A percentile compares a stretch with the other conserved stretches of the same genome.
Conservation (phyloP, 1,140 invertebrate genomes). For the Drosophila obscura region DNA sequence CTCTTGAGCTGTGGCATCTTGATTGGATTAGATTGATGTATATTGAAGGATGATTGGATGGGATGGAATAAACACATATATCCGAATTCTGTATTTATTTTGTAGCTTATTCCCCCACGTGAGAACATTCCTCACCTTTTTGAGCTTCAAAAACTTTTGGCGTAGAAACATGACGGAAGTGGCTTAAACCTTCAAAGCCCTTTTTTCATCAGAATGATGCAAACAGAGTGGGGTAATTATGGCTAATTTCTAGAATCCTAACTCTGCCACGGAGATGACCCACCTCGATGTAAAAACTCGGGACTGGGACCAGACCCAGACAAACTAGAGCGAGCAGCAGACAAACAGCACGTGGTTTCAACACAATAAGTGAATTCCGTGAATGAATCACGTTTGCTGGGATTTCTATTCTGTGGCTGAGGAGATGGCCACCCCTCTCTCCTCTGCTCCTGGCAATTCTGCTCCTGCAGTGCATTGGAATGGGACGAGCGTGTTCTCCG, state of each 20-base stretch:
- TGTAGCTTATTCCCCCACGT: not conserved
- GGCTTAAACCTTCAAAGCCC: not conserved
- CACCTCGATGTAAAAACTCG: not conserved
- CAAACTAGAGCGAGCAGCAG: conserved; percentile 23
- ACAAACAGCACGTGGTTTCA: conserved; percentile 22
- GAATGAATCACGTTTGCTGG: conserved; percentile 48
- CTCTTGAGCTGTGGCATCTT: conserved; percentile 22
- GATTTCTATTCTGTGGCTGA: conserved; percentile 10
- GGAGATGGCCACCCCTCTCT: conserved; percentile 12
- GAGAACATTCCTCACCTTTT: no score
- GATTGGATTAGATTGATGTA: conserved; percentile 35
- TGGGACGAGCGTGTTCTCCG: conserved; percentile 60
- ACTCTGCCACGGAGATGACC: conserved; percentile 20
- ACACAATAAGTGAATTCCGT: conserved; percentile 24
- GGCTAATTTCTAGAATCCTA: conserved; percentile 9
- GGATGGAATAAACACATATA: not conserved
- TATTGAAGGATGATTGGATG: conserved; percentile 27
- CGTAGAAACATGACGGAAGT: not conserved
- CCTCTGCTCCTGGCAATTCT: not conserved
- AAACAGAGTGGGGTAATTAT: not conserved
- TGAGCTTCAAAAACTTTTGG: not conserved
- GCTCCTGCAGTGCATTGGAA: conserved; percentile 40
- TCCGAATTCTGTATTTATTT: not conserved
- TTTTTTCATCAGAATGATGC: conserved; percentile 2
- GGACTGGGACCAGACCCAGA: conserved; percentile 1